Evolutionary conservation across 2,113 vertebrate species (phyloP).

Genomic region (Tamias sibiricus): DNA sequence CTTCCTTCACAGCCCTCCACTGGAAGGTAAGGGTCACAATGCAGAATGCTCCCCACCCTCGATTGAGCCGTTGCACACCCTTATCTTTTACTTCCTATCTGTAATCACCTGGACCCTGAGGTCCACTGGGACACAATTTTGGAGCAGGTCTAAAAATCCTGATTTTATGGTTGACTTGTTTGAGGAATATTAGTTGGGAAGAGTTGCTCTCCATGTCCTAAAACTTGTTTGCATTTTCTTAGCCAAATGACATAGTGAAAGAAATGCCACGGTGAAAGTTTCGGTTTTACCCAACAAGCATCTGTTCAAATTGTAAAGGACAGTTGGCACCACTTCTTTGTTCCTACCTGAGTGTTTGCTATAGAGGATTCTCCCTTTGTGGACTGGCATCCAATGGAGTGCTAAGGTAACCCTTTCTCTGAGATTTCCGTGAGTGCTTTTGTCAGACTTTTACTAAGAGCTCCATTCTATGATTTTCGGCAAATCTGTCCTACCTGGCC

Average conservation of each 20-base stretch:
- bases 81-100: no score
- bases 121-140: no score
- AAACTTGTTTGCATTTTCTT: neutral
- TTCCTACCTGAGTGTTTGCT: accelerated
- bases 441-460: neutral
- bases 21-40: no score
- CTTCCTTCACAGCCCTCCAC: no score
- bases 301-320: neutral
- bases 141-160: no score
- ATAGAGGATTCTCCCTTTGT: neutral
- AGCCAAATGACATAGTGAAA: neutral
- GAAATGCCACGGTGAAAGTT: neutral
- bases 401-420: no score
- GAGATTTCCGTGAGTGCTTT: neutral
- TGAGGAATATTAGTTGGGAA: no score
- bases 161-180: no score
- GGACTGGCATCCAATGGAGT: neutral
- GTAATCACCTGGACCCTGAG: no score
- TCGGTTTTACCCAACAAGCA: neutral
- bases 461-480: neutral
- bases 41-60: no score
- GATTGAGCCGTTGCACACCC: no score
- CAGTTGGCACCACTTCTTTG: neutral
- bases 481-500: neutral
- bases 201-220: no score